Percentiles rank a stretch among this genome's conserved stretches.
These are phyloP conservation scores for Chaetops frenatus DNA, from an alignment of 2,113 vertebrate species.

Conservation along the genomic window DNA sequence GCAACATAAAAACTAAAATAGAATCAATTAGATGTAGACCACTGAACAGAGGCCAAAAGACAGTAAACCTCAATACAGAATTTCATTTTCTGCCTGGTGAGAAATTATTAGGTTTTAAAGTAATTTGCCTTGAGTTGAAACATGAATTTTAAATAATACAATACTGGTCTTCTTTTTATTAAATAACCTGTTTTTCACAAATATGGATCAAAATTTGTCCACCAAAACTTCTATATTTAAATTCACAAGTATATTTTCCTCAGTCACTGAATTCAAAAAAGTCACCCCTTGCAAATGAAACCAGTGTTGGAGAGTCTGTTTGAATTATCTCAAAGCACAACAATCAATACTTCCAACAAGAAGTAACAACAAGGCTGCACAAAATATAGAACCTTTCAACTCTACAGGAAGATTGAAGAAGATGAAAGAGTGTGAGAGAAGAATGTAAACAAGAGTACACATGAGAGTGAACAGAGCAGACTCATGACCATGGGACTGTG, in stretches of 20 bases:
- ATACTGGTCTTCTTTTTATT: fast-evolving
- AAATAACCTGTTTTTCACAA: not conserved
- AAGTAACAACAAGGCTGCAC: not conserved
- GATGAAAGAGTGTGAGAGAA: not conserved
- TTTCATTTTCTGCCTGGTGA: not conserved
- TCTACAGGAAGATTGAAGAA: not conserved
- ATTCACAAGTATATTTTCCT: not conserved
- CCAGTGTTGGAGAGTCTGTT: not conserved
- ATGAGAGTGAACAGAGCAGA: not conserved
- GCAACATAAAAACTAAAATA: not conserved
- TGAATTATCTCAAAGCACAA: not conserved
- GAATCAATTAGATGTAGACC: not conserved
- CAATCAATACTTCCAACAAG: not conserved
- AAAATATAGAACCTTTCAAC: not conserved
- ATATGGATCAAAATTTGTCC: not conserved
- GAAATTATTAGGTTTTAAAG: not conserved
- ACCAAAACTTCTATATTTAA: not conserved
- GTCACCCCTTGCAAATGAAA: not conserved
- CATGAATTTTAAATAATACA: not conserved
- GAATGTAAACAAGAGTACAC: fast-evolving
- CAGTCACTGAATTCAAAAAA: not conserved
- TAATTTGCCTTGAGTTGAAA: not conserved
- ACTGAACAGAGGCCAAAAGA: not conserved
- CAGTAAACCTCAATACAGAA: not conserved
- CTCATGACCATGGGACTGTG: not conserved